Evolutionary conservation across 1,140 invertebrate species (phyloP).

Genomic region (Oreohelix idahoensis): DNA sequence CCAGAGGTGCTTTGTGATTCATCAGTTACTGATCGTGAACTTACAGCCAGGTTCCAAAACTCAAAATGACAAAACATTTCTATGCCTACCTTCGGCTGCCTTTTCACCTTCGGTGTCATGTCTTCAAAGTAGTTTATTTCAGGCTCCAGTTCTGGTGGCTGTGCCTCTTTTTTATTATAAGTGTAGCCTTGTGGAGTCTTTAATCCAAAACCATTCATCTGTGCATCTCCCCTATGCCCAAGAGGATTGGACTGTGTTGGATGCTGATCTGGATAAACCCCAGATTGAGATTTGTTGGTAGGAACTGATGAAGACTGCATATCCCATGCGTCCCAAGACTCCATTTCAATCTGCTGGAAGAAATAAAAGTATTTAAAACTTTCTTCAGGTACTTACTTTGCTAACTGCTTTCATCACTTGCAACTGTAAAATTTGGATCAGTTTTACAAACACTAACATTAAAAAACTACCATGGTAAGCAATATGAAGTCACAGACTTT

Average conservation of each 20-base stretch:
- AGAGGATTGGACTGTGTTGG: neutral
- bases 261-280: neutral
- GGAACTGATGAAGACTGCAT: neutral
- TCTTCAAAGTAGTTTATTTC: slow-evolving; percentile 29
- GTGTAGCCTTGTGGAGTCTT: slow-evolving; percentile 6
- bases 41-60: no score
- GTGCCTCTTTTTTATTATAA: neutral
- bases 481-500: no score
- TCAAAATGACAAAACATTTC: no score
- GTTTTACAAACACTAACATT: no score
- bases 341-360: slow-evolving; percentile 18
- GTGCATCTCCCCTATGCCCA: neutral
- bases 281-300: neutral
- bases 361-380: neutral
- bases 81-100: slow-evolving; percentile 22
- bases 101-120: slow-evolving; percentile 28
- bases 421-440: no score
- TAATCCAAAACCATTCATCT: neutral
- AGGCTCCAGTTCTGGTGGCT: neutral
- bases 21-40: no score
- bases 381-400: no score
- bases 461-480: no score
- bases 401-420: no score
- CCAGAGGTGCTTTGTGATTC: no score
- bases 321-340: slow-evolving; percentile 29